Evolutionary conservation across 2,888 invertebrate species (phyloP).

Genomic region (Tenthredo notha): DNA sequence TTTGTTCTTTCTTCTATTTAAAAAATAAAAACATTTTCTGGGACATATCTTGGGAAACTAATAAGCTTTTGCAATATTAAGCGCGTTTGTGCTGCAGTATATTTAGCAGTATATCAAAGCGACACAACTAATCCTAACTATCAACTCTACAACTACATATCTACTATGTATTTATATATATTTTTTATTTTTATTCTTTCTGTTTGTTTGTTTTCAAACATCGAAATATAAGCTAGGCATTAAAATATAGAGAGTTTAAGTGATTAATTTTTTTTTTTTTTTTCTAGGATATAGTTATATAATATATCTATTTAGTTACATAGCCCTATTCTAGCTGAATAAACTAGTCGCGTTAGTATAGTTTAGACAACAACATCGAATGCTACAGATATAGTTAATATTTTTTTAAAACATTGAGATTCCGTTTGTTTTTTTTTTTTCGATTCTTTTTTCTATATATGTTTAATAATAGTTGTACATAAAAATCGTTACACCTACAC

Average conservation of each 20-base stretch:
- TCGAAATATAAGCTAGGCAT: neutral
- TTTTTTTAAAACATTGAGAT: neutral
- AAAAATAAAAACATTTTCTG: constrained; percentile 9
- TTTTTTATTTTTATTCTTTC: neutral
- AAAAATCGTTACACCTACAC: neutral
- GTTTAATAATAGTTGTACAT: neutral
- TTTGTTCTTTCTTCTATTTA: neutral
- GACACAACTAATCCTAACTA: constrained; percentile 12
- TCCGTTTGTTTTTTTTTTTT: neutral
- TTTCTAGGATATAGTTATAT: neutral
- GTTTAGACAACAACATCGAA: constrained; percentile 11
- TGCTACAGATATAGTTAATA: constrained; percentile 24
- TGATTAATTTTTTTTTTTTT: neutral
- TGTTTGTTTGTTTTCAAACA: neutral
- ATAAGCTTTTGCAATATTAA: constrained; percentile 2
- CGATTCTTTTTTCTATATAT: neutral
- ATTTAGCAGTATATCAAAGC: constrained; percentile 4
- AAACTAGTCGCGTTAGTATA: neutral
- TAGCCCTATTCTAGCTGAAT: constrained; percentile 2
- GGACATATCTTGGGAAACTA: neutral
- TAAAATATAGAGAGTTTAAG: neutral
- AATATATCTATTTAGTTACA: neutral
- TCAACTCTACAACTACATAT: neutral
- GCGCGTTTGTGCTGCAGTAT: neutral
- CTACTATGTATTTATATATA: neutral